Percentiles rank a stretch among this genome's conserved stretches.
These are phyloP conservation scores for Caretta caretta DNA, from an alignment of 2,113 vertebrate genomes.

Conservation along the genomic window DNA sequence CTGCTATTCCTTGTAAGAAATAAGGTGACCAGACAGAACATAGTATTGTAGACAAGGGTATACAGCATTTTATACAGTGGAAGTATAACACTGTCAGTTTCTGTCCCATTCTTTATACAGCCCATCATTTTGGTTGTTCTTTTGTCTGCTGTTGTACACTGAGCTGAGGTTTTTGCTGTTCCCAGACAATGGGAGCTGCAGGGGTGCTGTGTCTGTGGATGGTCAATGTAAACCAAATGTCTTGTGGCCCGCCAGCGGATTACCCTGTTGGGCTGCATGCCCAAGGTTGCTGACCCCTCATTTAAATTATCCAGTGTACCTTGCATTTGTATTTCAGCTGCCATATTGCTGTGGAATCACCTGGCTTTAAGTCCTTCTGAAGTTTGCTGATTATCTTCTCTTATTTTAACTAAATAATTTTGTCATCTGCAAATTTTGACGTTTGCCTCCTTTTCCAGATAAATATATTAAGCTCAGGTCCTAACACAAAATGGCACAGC, in stretches of 20 bases:
- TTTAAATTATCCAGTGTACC: not conserved
- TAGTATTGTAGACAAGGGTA: not conserved
- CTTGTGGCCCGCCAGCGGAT: too few relatives aligned
- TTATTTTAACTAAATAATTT: not conserved
- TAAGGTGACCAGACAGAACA: too few relatives aligned
- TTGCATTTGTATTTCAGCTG: not conserved
- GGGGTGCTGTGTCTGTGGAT: too few relatives aligned
- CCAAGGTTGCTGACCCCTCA: too few relatives aligned
- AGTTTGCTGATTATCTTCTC: not conserved
- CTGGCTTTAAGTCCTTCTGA: slow-evolving; percentile 10
- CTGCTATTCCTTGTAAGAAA: not conserved
- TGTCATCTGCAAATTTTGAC: not conserved
- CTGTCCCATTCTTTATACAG: not conserved
- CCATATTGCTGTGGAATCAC: not conserved
- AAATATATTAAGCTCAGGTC: not conserved
- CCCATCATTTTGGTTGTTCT: not conserved
- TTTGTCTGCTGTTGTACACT: not conserved
- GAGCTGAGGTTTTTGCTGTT: not conserved
- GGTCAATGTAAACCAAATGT: too few relatives aligned
- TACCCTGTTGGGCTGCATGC: too few relatives aligned
- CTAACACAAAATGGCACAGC: not conserved
- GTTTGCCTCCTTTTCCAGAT: slow-evolving; percentile 5
- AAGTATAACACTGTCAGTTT: not conserved
- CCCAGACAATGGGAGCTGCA: too few relatives aligned
- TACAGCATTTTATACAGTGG: too few relatives aligned